These are phyloP conservation scores for Macroramphosus scolopax DNA, from an alignment of 2,797 vertebrate genomes.

Conservation along the genomic window DNA sequence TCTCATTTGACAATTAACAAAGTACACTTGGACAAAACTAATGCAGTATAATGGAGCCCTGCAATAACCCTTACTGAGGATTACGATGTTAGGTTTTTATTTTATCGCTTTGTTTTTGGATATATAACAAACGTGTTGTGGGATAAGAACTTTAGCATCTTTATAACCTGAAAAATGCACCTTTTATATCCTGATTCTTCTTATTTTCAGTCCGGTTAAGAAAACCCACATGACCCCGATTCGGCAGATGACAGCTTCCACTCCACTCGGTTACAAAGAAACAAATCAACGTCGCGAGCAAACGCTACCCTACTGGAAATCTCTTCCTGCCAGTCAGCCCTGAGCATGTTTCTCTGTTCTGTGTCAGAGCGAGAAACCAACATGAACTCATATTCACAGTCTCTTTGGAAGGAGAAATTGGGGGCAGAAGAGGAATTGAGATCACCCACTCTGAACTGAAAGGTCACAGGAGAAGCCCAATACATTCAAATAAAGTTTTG, in stretches of 20 bases:
- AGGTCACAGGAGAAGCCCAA: slow-evolving; percentile 25
- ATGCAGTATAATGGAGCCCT: too few species aligned
- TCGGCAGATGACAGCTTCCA: slow-evolving; percentile 52
- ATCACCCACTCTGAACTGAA: slow-evolving; percentile 28
- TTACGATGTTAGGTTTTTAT: too few species aligned
- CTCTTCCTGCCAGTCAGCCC: slow-evolving; percentile 53
- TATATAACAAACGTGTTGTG: too few species aligned
- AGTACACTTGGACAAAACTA: too few species aligned
- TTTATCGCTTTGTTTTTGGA: too few species aligned
- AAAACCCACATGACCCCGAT: slow-evolving; percentile 49
- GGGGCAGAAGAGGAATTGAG: slow-evolving; percentile 48
- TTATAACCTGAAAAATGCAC: too few species aligned
- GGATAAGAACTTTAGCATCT: slow-evolving; percentile 21
- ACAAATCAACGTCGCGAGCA: slow-evolving; percentile 65
- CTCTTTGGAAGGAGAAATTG: slow-evolving; percentile 46
- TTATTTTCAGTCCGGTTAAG: slow-evolving; percentile 26
- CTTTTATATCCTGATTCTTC: slow-evolving; percentile 22
- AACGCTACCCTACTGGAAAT: slow-evolving; percentile 50
- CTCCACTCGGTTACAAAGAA: slow-evolving; percentile 58
- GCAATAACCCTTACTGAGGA: too few species aligned
- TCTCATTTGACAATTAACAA: too few species aligned
- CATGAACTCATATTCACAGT: slow-evolving; percentile 63
- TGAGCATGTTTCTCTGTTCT: slow-evolving; percentile 43
- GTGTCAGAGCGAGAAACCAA: slow-evolving; percentile 62
- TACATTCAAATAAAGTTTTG: slow-evolving; percentile 30